phyloP scores from a whole-genome alignment of 2,888 invertebrate genomes.

The Zootermopsis nevadensis region DNA sequence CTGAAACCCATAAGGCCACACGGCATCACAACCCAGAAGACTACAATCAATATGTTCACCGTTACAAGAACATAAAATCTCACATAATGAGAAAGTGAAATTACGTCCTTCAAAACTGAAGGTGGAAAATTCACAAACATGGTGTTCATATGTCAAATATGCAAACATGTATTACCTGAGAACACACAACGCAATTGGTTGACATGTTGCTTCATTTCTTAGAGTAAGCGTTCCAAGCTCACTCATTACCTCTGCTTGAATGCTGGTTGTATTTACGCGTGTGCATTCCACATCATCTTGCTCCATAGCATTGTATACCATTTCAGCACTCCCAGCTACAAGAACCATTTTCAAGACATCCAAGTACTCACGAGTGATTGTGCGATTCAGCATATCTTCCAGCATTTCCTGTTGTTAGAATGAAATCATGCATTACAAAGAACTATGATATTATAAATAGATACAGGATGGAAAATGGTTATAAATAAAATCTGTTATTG shows the following conservation, averaged over 20 bases:
- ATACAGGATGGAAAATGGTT: too few relatives aligned
- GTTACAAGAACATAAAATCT: too few relatives aligned
- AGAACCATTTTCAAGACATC: slow-evolving; percentile 83
- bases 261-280: slow-evolving; percentile 34
- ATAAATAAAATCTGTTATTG: too few relatives aligned
- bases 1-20: too few relatives aligned
- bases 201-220: slow-evolving; percentile 73
- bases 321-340: slow-evolving; percentile 72
- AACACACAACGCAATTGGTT: slow-evolving; percentile 73
- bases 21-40: too few relatives aligned
- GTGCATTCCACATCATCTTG: slow-evolving; percentile 70
- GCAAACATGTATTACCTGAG: slow-evolving; percentile 62
- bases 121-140: too few relatives aligned
- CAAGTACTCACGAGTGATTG: slow-evolving; percentile 87
- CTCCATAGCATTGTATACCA: slow-evolving; percentile 70
- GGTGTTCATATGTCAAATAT: not conserved
- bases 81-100: too few relatives aligned
- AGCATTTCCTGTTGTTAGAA: slow-evolving; percentile 71
- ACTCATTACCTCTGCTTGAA: slow-evolving; percentile 78
- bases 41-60: too few relatives aligned
- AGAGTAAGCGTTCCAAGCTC: slow-evolving; percentile 83
- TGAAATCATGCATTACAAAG: not conserved
- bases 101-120: too few relatives aligned
- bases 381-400: slow-evolving; percentile 87
- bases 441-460: too few relatives aligned